These are phyloP conservation scores for Hydroisotoma schaefferi DNA, from an alignment of 2,888 invertebrate genomes.

Conservation along the genomic window DNA sequence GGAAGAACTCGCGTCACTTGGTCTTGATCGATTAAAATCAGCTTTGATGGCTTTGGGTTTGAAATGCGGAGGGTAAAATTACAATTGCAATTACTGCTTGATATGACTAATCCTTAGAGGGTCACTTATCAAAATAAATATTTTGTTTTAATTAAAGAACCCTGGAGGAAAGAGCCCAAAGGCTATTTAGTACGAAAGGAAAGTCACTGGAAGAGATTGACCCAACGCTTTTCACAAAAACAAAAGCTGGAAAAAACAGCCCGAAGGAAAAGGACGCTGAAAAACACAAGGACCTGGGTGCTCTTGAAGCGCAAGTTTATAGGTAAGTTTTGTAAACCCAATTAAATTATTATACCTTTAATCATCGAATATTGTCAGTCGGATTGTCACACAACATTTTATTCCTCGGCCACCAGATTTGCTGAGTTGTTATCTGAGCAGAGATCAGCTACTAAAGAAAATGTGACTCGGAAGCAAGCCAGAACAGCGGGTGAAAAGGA, in stretches of 20 bases:
- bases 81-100: not conserved
- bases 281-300: slow-evolving; percentile 80
- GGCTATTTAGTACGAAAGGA: slow-evolving; percentile 93
- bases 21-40: slow-evolving; percentile 93
- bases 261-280: slow-evolving; percentile 57
- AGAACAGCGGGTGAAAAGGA: slow-evolving; percentile 89
- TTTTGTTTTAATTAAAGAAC: slow-evolving; percentile 58
- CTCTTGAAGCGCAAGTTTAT: slow-evolving; percentile 85
- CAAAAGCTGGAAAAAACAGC: slow-evolving; percentile 63
- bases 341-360: not conserved
- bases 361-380: not conserved
- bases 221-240: slow-evolving; percentile 85
- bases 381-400: not conserved
- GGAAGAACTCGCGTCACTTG: slow-evolving; percentile 94
- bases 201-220: slow-evolving; percentile 77
- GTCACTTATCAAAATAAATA: no score
- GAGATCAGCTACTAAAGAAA: slow-evolving; percentile 88
- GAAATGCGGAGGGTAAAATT: slow-evolving; percentile 86
- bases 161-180: slow-evolving; percentile 92
- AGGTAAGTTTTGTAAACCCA: no score
- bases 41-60: slow-evolving; percentile 93
- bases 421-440: slow-evolving; percentile 80
- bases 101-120: no score
- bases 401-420: slow-evolving; percentile 56
- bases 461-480: slow-evolving; percentile 97